These are phyloP conservation scores for Sebastes fasciatus DNA, from an alignment of 2,113 vertebrate species.

Conservation along the genomic window DNA sequence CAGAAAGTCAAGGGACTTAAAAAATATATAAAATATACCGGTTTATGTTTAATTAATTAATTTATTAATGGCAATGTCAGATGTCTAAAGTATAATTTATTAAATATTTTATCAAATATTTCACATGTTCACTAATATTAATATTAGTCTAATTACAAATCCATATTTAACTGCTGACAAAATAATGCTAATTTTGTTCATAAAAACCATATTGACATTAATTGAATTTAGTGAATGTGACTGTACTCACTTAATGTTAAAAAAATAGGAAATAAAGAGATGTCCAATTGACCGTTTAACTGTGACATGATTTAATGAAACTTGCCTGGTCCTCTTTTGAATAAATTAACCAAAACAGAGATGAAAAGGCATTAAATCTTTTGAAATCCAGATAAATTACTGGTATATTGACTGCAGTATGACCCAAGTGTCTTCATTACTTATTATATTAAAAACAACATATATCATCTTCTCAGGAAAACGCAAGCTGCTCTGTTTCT, in stretches of 20 bases:
- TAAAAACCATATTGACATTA: background rate
- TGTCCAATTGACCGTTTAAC: background rate
- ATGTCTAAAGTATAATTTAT: background rate
- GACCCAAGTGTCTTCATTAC: slow-evolving; percentile 12
- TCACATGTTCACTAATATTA: background rate
- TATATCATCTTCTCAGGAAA: background rate
- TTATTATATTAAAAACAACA: slow-evolving; percentile 20
- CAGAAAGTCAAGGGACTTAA: background rate
- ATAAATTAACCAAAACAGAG: slow-evolving; percentile 2
- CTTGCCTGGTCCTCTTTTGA: background rate
- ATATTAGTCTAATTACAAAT: background rate
- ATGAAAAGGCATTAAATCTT: background rate
- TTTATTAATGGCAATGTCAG: background rate
- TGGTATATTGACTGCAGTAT: slow-evolving; percentile 52
- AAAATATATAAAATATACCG: background rate
- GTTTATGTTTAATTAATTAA: background rate
- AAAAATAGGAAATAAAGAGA: background rate
- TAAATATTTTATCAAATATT: background rate
- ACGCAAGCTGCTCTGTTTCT: slow-evolving; percentile 3
- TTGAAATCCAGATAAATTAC: slow-evolving; percentile 16
- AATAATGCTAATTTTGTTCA: background rate
- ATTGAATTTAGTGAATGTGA: background rate
- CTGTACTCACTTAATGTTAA: background rate
- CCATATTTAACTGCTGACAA: background rate
- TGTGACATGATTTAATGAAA: background rate